Base-by-base conservation (phyloP, 2,888 invertebrate species). In the Volucella bombylans region DNA sequence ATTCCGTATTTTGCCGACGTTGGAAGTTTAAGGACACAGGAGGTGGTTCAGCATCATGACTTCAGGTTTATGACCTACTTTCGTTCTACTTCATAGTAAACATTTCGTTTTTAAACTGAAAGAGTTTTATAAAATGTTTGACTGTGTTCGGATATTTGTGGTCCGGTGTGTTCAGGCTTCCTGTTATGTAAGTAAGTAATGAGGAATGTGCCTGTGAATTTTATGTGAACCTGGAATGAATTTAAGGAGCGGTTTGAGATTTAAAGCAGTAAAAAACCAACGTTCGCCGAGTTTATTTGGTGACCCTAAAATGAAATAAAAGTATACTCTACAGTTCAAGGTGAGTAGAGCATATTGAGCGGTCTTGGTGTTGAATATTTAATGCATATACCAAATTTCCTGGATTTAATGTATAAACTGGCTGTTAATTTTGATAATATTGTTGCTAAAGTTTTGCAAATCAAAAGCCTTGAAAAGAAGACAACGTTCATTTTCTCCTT, bases 11-110 rank as follows among this genome's bases (percentile, higher is more conserved):
- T 15, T 12, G 15, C 45, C 15, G 2, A 18, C 0, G 11, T 61
- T 9, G 14, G 1, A 45, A 14, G 49, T 41, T 11, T 41, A 54
- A 23, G 55, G 43, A 11, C 1, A 4, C 31, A 18, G 14, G 10
- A 45, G 38, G 47, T 74, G 45, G 57, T 45, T 65, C 41, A 49
- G 49, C 50, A 38, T 73, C 49, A 38, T 59, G 31, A 57, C 43
- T 68, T 41, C 52, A 62, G 55, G 62, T 67, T 79, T 69, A 69
- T 74, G 54, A 69, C 68, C 78, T 61, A 65, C 57, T 74, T 69
- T 18, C 39, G 50, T 65, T 83, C 49, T 18, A 64, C 12, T 15
- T 64, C 54, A 41, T 39, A 4, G 15, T 61, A 18, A 45, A 45
- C 8, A 39, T 50, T 52, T 39, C n/a, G 39, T 23, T 49, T 47